Percentiles rank a stretch among this genome's conserved stretches.
Evolutionary conservation across 2,113 vertebrate genomes (phyloP).

Genomic region (Paramormyrops kingsleyae): DNA sequence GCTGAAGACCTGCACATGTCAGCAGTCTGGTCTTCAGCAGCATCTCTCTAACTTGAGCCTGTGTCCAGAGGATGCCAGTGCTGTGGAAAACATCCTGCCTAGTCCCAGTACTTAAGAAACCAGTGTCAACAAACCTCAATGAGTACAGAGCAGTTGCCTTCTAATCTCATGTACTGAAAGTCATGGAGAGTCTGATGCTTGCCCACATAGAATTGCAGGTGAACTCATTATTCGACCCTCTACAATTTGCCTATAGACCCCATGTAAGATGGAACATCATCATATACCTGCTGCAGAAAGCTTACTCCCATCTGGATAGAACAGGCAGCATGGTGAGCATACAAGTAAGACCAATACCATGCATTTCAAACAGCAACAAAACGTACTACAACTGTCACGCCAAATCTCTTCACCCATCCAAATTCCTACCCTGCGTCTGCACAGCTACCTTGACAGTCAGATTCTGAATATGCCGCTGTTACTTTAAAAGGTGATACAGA

Average conservation of each 20-base stretch:
- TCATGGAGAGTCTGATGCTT: neutral
- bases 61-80: neutral
- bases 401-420: too few species aligned
- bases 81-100: neutral
- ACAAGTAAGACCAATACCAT: too few species aligned
- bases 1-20: neutral
- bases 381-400: too few species aligned
- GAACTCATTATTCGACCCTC: neutral
- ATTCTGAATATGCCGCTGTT: neutral
- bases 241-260: constrained; percentile 11
- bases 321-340: neutral
- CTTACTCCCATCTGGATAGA: neutral
- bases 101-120: neutral
- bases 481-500: neutral
- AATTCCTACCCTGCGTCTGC: too few species aligned
- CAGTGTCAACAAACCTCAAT: neutral
- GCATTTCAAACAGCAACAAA: too few species aligned
- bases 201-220: neutral
- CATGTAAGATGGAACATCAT: neutral
- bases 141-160: neutral
- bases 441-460: neutral
- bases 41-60: constrained; percentile 5
- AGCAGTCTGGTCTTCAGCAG: neutral
- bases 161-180: neutral
- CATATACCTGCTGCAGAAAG: neutral